Percentiles rank a stretch among this genome's conserved stretches.
phyloP scores from a whole-genome alignment of 2,888 invertebrate genomes.

The Lottia gigantea region DNA sequence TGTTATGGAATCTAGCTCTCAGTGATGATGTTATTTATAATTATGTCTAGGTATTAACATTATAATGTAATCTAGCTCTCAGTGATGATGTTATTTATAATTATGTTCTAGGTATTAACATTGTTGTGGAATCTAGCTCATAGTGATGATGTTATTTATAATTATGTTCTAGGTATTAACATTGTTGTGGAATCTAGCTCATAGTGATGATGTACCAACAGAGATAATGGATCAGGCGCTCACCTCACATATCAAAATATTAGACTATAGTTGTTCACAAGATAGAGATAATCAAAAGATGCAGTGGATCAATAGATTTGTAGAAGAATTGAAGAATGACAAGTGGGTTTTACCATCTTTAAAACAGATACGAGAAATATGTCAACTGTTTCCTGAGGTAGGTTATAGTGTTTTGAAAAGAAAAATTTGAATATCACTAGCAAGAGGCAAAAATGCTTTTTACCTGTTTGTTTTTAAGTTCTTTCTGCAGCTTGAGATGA shows the following conservation, averaged over 20 bases:
- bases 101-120: conserved; percentile 77
- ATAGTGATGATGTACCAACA: conserved; percentile 94
- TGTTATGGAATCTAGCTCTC: no score
- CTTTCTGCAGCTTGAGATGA: no score
- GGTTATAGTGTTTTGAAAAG: conserved; percentile 6
- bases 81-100: no score
- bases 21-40: background rate
- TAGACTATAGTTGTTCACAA: conserved; percentile 97
- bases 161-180: conserved; percentile 77
- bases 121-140: conserved; percentile 97
- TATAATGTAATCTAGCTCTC: no score
- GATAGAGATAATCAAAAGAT: conserved; percentile 96
- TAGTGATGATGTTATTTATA: conserved; percentile 82
- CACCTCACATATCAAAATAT: conserved; percentile 93
- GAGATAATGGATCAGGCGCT: conserved; percentile 98
- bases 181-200: conserved; percentile 95
- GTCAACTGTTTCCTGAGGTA: conserved; percentile 85
- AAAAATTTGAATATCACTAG: no score
- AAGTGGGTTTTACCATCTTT: conserved; percentile 94
- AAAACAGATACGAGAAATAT: conserved; percentile 95
- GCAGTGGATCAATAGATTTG: conserved; percentile 93
- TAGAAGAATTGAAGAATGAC: conserved; percentile 83
- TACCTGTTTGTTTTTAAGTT: no score
- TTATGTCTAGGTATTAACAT: no score
- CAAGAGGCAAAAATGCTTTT: no score